These are phyloP conservation scores for Carassius auratus DNA, from an alignment of 2,113 vertebrate genomes.

Conservation along the genomic window DNA sequence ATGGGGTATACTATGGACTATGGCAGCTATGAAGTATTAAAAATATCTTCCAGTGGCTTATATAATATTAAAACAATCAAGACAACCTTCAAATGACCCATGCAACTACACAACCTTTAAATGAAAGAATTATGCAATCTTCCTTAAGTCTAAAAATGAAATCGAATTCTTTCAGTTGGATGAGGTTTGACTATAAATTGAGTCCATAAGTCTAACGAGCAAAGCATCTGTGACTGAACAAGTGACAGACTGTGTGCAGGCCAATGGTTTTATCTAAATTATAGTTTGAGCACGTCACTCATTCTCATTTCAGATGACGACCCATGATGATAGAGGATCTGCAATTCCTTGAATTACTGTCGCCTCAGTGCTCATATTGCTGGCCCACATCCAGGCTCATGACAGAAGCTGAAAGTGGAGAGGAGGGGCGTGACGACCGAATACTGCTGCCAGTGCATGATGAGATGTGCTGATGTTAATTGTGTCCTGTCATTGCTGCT, in stretches of 20 bases:
- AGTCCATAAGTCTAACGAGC: slow-evolving; percentile 33
- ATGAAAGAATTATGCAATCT: slow-evolving; percentile 3
- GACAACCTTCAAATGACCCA: not conserved
- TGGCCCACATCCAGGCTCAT: not conserved
- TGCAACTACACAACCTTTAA: slow-evolving; percentile 3
- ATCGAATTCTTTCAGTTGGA: not conserved
- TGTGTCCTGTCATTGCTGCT: slow-evolving; percentile 17
- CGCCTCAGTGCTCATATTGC: not conserved
- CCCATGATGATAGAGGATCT: slow-evolving; percentile 22
- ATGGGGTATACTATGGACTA: not conserved
- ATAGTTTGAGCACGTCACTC: slow-evolving; percentile 25
- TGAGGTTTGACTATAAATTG: slow-evolving; percentile 20
- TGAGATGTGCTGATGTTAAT: slow-evolving; percentile 27
- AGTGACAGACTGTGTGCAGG: slow-evolving; percentile 23
- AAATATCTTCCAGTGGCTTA: slow-evolving; percentile 1
- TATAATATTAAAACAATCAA: not conserved
- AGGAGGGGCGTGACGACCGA: slow-evolving; percentile 3
- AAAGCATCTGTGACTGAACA: slow-evolving; percentile 30
- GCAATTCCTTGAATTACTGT: slow-evolving; percentile 26
- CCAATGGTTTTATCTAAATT: slow-evolving; percentile 32
- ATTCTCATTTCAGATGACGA: slow-evolving; percentile 21
- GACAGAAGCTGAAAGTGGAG: slow-evolving; percentile 15
- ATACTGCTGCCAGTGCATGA: slow-evolving; percentile 8
- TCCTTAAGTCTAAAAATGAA: slow-evolving; percentile 6
- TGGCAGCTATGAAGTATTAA: not conserved